Percentiles rank a stretch among this genome's conserved stretches.
These are phyloP conservation scores for Clepsis dumicolana DNA, from an alignment of 2,888 invertebrate species.

Conservation along the genomic window DNA sequence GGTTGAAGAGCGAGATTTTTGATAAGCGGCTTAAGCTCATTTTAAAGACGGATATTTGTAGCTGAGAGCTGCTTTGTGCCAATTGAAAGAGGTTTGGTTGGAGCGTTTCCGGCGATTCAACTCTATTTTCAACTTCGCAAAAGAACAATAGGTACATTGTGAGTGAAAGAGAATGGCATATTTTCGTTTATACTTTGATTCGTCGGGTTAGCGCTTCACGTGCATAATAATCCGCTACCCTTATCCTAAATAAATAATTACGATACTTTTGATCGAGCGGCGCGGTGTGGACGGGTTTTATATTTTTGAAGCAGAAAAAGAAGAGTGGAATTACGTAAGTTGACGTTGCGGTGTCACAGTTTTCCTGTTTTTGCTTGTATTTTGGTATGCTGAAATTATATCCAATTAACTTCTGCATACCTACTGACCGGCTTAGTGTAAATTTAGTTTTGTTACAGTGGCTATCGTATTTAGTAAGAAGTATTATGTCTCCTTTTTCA, in stretches of 20 bases:
- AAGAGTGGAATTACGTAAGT: neutral
- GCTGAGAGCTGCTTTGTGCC: slow-evolving; percentile 11
- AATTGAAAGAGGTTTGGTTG: neutral
- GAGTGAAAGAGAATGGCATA: neutral
- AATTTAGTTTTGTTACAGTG: neutral
- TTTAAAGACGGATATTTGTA: slow-evolving; percentile 31
- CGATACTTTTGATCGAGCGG: neutral
- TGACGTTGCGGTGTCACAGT: neutral
- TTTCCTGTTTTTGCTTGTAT: neutral
- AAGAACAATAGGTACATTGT: neutral
- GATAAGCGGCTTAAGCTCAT: slow-evolving; percentile 36
- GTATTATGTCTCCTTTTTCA: neutral
- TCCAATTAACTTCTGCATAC: neutral
- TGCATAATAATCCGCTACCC: slow-evolving; percentile 1
- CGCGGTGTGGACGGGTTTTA: neutral
- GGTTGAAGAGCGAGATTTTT: slow-evolving; percentile 29
- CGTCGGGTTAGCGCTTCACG: neutral
- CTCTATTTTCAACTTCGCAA: neutral
- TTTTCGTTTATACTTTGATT: slow-evolving; percentile 14
- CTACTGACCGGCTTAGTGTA: neutral
- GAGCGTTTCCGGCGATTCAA: neutral
- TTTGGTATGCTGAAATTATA: neutral
- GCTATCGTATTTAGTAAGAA: neutral
- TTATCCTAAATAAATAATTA: slow-evolving; percentile 18
- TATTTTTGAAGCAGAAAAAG: slow-evolving; percentile 7